Percentiles rank a stretch among this genome's conserved stretches.
phyloP scores from a whole-genome alignment of 2,888 invertebrate genomes.

The Eurois occulta region DNA sequence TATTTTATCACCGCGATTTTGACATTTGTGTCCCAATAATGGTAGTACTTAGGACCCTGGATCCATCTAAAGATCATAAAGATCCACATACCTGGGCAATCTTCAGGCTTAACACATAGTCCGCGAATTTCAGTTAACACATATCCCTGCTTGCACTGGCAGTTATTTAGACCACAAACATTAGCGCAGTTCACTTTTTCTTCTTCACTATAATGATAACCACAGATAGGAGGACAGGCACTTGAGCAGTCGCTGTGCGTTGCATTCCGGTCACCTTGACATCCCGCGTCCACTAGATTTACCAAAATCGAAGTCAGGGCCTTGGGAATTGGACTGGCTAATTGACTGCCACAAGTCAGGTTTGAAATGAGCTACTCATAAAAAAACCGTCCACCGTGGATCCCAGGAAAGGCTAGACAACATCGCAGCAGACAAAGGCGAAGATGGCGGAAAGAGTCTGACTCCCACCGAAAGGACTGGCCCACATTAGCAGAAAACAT shows the following conservation, averaged over 20 bases:
- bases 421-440: background rate
- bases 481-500: background rate
- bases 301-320: background rate
- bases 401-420: background rate
- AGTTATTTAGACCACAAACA: constrained; percentile 1
- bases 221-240: constrained; percentile 22
- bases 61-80: background rate
- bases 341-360: background rate
- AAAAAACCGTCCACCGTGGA: background rate
- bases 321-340: background rate
- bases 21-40: background rate
- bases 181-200: background rate
- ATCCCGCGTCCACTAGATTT: background rate
- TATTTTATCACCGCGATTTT: background rate
- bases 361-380: background rate
- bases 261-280: constrained; percentile 15
- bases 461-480: background rate
- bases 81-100: constrained; percentile 20
- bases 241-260: background rate
- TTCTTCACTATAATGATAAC: background rate
- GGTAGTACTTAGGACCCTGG: background rate
- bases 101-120: constrained; percentile 13
- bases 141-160: background rate
- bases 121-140: background rate
- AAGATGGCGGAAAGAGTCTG: background rate